Percentiles rank a stretch among this genome's conserved stretches.
Evolutionary conservation across 2,888 invertebrate species (phyloP).

Genomic region (Timandra comae): DNA sequence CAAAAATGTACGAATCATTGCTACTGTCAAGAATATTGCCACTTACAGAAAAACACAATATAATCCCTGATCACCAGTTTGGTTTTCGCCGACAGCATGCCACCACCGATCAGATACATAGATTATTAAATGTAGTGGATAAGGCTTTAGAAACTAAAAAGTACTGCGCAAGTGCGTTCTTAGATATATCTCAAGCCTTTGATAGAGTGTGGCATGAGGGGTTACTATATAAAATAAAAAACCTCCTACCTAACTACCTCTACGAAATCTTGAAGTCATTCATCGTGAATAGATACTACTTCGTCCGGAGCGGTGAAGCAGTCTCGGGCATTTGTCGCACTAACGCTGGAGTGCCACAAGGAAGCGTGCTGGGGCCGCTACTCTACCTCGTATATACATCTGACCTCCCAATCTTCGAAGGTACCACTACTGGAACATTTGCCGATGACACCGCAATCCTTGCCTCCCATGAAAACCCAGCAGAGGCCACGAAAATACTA

Average conservation of each 20-base stretch:
- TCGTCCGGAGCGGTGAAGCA: constrained; percentile 1
- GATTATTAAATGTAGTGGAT: constrained; percentile 1
- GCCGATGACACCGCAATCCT: not conserved
- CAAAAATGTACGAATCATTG: constrained; percentile 8
- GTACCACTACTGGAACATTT: not conserved
- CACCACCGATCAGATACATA: constrained; percentile 1
- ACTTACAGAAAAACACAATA: constrained; percentile 1
- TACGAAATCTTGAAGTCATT: constrained; percentile 7
- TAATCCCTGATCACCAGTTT: constrained; percentile 8
- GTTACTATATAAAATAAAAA: constrained; percentile 14
- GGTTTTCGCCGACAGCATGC: constrained; percentile 4
- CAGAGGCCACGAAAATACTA: not conserved
- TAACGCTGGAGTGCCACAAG: constrained; percentile 11
- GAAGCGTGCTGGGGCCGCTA: constrained; percentile 13
- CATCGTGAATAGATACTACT: constrained; percentile 6
- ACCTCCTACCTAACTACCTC: constrained; percentile 2
- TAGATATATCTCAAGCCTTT: constrained; percentile 14
- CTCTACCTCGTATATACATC: not conserved
- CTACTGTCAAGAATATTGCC: constrained; percentile 4
- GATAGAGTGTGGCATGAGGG: constrained; percentile 24
- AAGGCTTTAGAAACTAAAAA: constrained; percentile 3
- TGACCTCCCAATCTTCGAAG: not conserved
- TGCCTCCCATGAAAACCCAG: not conserved
- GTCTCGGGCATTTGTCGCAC: no score
- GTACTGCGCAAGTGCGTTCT: constrained; percentile 5